phyloP scores from a whole-genome alignment of 2,888 invertebrate species.

The Rhabditoides inermis region DNA sequence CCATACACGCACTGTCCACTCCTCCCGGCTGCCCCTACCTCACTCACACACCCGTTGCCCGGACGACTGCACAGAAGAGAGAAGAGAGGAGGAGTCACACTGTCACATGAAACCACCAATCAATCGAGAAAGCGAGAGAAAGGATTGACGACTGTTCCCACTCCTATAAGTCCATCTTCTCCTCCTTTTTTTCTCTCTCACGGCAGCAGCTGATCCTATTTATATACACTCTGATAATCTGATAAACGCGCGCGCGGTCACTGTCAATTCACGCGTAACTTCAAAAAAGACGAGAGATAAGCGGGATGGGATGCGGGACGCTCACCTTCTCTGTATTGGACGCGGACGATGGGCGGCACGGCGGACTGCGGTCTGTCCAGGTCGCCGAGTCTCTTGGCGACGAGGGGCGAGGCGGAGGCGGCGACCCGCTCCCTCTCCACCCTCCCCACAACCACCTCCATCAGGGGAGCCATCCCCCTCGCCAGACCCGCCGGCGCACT shows the following conservation, averaged over 20 bases:
- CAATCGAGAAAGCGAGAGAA: too few species aligned
- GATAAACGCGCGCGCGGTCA: too few species aligned
- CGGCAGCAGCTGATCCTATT: too few species aligned
- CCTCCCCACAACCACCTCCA: constrained; percentile 20
- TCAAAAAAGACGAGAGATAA: too few species aligned
- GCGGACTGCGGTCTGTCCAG: not conserved
- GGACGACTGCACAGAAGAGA: not conserved
- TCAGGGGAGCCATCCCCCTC: constrained; percentile 17
- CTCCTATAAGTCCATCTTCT: too few species aligned
- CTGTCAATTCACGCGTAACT: not conserved
- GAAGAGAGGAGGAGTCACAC: too few species aligned
- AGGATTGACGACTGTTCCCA: too few species aligned
- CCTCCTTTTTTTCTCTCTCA: too few species aligned
- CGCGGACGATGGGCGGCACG: constrained; percentile 1
- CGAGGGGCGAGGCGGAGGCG: not conserved
- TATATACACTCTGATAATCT: too few species aligned
- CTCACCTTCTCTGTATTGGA: constrained; percentile 2
- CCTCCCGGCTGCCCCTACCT: not conserved
- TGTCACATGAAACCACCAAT: too few species aligned
- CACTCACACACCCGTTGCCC: not conserved
- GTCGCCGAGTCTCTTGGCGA: not conserved
- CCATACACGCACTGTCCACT: too few species aligned
- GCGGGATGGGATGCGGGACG: too few species aligned
- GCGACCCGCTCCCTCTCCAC: not conserved
- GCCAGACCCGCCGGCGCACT: constrained; percentile 24